Evolutionary conservation across 2,113 vertebrate genomes (phyloP), one percentile per base, ranked within the genome.

Genomic region (Gambusia holbrooki): DNA sequence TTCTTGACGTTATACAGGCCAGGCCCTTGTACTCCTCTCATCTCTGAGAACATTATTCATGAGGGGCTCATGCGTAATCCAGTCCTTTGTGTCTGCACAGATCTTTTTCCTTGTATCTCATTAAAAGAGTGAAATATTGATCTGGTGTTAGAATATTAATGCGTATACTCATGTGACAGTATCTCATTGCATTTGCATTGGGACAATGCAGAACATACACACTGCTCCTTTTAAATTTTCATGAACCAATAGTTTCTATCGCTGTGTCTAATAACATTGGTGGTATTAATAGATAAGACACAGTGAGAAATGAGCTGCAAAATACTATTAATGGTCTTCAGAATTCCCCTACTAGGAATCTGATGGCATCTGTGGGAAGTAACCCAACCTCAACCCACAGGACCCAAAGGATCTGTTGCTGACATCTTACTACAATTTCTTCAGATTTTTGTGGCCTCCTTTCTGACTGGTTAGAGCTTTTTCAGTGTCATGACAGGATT

Each of bases 51-150:
- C 77, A 86, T 90, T 90, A 92, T 89, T 90, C 73, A 90, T 88
- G 80, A 22, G 73, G 81, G 65, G 71, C 61, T 79, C 5, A 0
- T 32, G 71, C 85, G 87, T 88, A 88, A 92, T 76, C 75, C 66
- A 77, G 86, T 72, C 82, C 74, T 71, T 83, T 79, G 62, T 77
- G 76, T 54, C 79, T 87, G 72, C 80, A 66, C 51, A 61, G 85
- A 77, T 90, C 84, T 74, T 74, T 84, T 86, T 84, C 25, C 85
- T 86, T 80, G 83, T 76, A 83, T 88, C 85, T 86, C 77, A 90
- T 84, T 87, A 71, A 84, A 81, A 77, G 84, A 80, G 81, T 93
- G 77, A 92, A 94, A 92, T 93, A 94, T 93, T 93, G 82, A 94
- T 93, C 66, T 74, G 40, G 19, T 2, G 73, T 62, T 94, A 61